Conservation (phyloP, 2,888 invertebrate species). For the Diachrysia chrysitis region DNA sequence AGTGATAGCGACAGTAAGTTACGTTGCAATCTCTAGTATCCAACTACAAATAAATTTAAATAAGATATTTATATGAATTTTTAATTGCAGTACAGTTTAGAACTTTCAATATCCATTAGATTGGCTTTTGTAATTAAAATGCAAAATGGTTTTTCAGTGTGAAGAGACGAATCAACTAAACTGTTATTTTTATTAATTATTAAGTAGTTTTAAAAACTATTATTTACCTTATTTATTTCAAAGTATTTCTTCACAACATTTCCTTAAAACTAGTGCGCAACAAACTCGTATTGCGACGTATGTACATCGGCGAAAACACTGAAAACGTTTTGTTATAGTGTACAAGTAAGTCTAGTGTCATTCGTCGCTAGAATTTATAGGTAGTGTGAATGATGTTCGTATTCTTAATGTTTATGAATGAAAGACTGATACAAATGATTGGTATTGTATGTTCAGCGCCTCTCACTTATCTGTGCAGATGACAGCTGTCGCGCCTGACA, state of each 20-base stretch:
- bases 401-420: conserved; percentile 60
- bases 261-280: conserved; percentile 29
- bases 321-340: conserved; percentile 18
- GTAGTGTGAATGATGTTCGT: conserved; percentile 50
- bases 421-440: conserved; percentile 61
- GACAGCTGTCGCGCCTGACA: background rate
- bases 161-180: background rate
- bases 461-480: background rate
- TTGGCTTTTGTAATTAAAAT: background rate
- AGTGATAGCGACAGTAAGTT: background rate
- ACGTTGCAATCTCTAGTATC: background rate
- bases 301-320: conserved; percentile 32
- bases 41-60: background rate
- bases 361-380: conserved; percentile 21
- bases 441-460: conserved; percentile 41
- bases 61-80: no score
- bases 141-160: background rate
- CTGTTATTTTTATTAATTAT: background rate
- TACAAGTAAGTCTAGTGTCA: conserved; percentile 27
- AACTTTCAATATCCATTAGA: background rate
- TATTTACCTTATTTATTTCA: background rate
- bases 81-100: background rate
- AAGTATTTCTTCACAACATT: background rate
- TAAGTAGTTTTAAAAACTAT: background rate
- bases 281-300: conserved; percentile 15